phyloP scores from a whole-genome alignment of 1,140 invertebrate species.

The Drosophila murphyi region DNA sequence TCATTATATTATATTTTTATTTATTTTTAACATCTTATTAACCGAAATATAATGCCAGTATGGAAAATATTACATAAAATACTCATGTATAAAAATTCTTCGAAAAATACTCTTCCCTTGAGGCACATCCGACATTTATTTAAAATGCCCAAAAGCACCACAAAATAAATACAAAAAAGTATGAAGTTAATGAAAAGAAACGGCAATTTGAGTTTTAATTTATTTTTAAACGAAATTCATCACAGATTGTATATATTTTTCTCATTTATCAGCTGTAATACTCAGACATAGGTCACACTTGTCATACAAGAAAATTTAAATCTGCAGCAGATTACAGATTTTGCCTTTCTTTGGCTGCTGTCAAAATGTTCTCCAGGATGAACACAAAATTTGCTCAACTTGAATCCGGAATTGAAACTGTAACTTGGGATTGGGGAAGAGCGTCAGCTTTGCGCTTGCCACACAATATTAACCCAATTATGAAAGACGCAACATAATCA shows the following conservation, averaged over 20 bases:
- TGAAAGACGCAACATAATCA: slow-evolving; percentile 76
- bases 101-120: too few species aligned
- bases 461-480: slow-evolving; percentile 80
- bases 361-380: slow-evolving; percentile 63
- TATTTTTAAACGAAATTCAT: slow-evolving; percentile 23
- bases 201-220: slow-evolving; percentile 8
- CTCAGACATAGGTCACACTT: slow-evolving; percentile 60
- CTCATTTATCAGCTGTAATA: slow-evolving; percentile 30
- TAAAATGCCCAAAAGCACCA: not conserved
- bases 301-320: slow-evolving; percentile 34
- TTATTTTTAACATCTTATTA: too few species aligned
- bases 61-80: too few species aligned
- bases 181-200: not conserved
- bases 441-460: slow-evolving; percentile 53
- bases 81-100: too few species aligned
- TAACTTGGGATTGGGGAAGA: not conserved
- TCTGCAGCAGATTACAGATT: not conserved
- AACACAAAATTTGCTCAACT: slow-evolving; percentile 16
- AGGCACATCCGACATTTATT: not conserved
- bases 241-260: slow-evolving; percentile 20
- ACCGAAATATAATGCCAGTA: too few species aligned
- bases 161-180: not conserved
- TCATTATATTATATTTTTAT: too few species aligned
- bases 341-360: slow-evolving; percentile 44
- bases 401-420: slow-evolving; percentile 12